Evolutionary conservation across 2,888 invertebrate species (phyloP).

Genomic region (Cerceris ruficornis): DNA sequence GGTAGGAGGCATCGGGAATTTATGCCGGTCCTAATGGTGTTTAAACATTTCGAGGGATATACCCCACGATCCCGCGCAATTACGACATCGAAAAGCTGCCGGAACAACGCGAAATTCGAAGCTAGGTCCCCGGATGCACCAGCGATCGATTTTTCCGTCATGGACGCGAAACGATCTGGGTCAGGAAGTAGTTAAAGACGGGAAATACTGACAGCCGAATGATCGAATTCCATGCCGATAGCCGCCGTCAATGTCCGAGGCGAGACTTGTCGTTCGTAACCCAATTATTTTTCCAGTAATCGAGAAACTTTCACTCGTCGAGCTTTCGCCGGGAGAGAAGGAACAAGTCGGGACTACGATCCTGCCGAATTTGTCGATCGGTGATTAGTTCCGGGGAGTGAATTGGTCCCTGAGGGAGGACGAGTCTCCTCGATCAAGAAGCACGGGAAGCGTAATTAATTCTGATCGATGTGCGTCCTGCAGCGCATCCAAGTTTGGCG

Average conservation of each 20-base stretch:
- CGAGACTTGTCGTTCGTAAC: slow-evolving; percentile 56
- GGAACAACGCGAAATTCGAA: neutral
- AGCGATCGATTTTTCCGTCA: slow-evolving; percentile 20
- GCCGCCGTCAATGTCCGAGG: slow-evolving; percentile 16
- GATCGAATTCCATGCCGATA: slow-evolving; percentile 52
- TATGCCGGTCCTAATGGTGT: slow-evolving; percentile 27
- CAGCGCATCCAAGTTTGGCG: slow-evolving; percentile 31
- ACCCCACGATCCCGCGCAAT: neutral
- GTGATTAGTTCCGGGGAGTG: slow-evolving; percentile 42
- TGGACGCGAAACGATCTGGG: slow-evolving; percentile 22
- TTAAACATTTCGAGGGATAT: slow-evolving; percentile 7
- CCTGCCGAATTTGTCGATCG: slow-evolving; percentile 37
- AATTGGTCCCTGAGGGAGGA: slow-evolving; percentile 23
- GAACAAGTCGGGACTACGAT: slow-evolving; percentile 8
- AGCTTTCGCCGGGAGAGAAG: slow-evolving; percentile 8
- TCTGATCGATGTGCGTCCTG: slow-evolving; percentile 56
- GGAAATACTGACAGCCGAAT: slow-evolving; percentile 62
- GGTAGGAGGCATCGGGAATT: slow-evolving; percentile 29
- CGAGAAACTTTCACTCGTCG: slow-evolving; percentile 24
- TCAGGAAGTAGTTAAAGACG: slow-evolving; percentile 60
- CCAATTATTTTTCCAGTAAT: slow-evolving; percentile 66
- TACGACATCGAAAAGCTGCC: neutral
- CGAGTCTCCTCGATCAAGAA: slow-evolving; percentile 42
- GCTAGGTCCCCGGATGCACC: slow-evolving; percentile 1
- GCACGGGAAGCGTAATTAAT: slow-evolving; percentile 54